phyloP scores from a whole-genome alignment of 2,797 vertebrate species.

The Falco biarmicus region DNA sequence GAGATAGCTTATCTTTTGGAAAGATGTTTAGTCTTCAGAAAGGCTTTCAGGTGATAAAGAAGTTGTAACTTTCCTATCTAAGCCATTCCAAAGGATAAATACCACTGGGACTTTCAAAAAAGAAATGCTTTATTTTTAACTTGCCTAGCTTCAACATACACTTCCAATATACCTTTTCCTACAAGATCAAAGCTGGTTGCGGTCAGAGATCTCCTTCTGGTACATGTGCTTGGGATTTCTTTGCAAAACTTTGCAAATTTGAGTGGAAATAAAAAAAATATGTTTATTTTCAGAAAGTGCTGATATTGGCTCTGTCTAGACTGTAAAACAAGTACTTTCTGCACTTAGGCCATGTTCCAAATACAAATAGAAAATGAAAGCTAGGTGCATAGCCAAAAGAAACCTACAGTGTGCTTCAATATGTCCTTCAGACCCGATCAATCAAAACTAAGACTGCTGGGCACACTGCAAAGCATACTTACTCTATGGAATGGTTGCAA shows the following conservation, averaged over 20 bases:
- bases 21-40: neutral
- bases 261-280: neutral
- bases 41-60: neutral
- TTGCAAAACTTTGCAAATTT: neutral
- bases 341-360: neutral
- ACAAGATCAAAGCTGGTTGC: neutral
- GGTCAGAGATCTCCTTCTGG: neutral
- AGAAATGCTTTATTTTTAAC: neutral
- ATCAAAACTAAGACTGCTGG: constrained; percentile 3
- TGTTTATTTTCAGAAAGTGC: constrained; percentile 16
- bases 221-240: neutral
- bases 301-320: constrained; percentile 1
- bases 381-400: neutral
- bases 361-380: neutral
- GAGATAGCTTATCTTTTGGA: neutral
- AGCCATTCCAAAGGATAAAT: neutral
- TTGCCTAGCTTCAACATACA: neutral
- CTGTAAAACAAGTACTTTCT: neutral
- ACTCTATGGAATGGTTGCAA: neutral
- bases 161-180: neutral
- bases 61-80: neutral
- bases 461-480: neutral
- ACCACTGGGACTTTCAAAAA: neutral
- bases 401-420: neutral
- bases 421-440: neutral